Percentiles rank a stretch among this genome's conserved stretches.
phyloP scores from a whole-genome alignment of 1,140 invertebrate genomes.

The Homarus americanus region DNA sequence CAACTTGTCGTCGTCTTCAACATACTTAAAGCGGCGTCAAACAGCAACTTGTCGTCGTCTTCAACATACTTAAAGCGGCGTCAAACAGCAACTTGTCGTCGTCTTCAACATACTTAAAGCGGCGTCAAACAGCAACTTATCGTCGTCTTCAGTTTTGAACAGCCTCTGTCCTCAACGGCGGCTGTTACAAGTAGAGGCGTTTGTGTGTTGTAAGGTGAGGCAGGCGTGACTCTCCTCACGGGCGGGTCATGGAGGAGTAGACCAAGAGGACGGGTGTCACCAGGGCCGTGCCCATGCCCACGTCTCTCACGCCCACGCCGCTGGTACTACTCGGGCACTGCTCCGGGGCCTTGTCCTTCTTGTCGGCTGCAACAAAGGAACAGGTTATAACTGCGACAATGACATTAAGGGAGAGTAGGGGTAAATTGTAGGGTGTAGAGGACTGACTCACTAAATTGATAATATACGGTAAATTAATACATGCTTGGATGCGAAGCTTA shows the following conservation, averaged over 20 bases:
- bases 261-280: constrained; percentile 35
- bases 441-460: background rate
- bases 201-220: constrained; percentile 19
- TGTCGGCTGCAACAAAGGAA: constrained; percentile 35
- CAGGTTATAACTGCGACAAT: background rate
- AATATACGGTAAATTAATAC: background rate
- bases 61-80: constrained; percentile 65
- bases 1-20: constrained; percentile 50
- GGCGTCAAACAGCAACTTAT: constrained; percentile 39
- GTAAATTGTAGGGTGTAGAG: background rate
- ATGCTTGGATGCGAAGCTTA: background rate
- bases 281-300: constrained; percentile 16
- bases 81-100: constrained; percentile 56
- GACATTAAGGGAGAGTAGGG: background rate
- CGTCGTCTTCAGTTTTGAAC: constrained; percentile 35
- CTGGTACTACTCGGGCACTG: constrained; percentile 36
- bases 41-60: constrained; percentile 30
- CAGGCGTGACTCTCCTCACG: constrained; percentile 40
- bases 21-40: constrained; percentile 58
- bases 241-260: constrained; percentile 60
- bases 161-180: constrained; percentile 6
- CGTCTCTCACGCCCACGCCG: background rate
- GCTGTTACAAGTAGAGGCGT: constrained; percentile 50
- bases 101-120: constrained; percentile 56
- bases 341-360: constrained; percentile 36